phyloP scores from a whole-genome alignment of 2,113 vertebrate species.

The Piprites chloris region DNA sequence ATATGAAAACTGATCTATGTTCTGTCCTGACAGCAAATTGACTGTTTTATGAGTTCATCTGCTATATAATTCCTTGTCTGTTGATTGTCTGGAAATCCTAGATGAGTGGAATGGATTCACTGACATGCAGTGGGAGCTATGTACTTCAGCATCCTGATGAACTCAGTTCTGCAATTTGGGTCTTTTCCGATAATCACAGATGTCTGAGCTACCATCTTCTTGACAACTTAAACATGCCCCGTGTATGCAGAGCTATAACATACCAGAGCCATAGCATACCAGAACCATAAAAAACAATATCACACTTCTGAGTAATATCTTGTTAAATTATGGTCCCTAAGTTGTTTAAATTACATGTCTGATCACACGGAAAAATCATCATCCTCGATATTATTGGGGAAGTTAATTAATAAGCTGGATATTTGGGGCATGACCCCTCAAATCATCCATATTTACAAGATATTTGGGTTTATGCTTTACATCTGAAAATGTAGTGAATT shows the following conservation, averaged over 20 bases:
- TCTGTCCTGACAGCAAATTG: background rate
- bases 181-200: background rate
- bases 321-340: background rate
- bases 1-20: background rate
- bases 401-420: background rate
- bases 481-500: background rate
- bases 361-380: rapidly evolving
- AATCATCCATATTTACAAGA: background rate
- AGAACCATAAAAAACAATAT: background rate
- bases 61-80: background rate
- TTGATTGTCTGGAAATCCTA: background rate
- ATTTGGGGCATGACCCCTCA: background rate
- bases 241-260: background rate
- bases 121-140: background rate
- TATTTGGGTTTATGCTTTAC: background rate
- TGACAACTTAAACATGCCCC: background rate
- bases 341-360: background rate
- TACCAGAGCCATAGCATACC: background rate
- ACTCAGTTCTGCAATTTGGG: background rate
- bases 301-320: background rate
- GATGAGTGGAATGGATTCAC: rapidly evolving
- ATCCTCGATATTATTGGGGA: background rate
- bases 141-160: background rate
- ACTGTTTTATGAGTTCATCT: background rate
- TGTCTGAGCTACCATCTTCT: background rate